Evolutionary conservation across 2,888 invertebrate species (phyloP).

Genomic region (Halictus quadricinctus): DNA sequence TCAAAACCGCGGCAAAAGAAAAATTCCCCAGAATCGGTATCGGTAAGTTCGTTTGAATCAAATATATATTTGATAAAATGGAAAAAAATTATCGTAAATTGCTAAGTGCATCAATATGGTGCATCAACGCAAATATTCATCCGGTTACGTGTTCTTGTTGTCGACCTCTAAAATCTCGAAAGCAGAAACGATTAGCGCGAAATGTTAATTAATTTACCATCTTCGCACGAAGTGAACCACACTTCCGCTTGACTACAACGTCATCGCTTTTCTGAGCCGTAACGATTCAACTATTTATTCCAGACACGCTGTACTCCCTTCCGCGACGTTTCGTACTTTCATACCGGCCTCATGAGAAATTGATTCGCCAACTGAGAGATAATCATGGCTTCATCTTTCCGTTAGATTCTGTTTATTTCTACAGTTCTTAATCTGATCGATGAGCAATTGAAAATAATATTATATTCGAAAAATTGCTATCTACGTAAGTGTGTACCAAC

Average conservation of each 20-base stretch:
- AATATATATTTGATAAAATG: neutral
- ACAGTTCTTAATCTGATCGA: neutral
- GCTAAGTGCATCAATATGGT: neutral
- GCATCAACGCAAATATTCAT: neutral
- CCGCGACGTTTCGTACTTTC: neutral
- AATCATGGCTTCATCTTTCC: neutral
- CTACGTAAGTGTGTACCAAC: too few relatives aligned
- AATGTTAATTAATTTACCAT: slow-evolving; percentile 67
- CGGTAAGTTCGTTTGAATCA: slow-evolving; percentile 84
- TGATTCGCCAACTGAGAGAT: neutral
- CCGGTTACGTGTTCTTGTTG: neutral
- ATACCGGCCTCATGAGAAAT: neutral
- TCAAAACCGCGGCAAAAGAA: slow-evolving; percentile 84
- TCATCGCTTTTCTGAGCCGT: slow-evolving; percentile 34
- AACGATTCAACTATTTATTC: slow-evolving; percentile 45
- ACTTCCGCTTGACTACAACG: slow-evolving; percentile 73
- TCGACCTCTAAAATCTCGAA: slow-evolving; percentile 42
- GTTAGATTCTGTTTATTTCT: neutral
- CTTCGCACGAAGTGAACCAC: slow-evolving; percentile 56
- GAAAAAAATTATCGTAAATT: neutral
- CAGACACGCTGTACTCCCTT: slow-evolving; percentile 11
- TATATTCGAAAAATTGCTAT: neutral
- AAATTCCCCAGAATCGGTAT: slow-evolving; percentile 89
- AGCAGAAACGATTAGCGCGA: slow-evolving; percentile 45
- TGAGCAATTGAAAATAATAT: neutral